Percentiles rank a stretch among this genome's conserved stretches.
Evolutionary conservation across 2,888 invertebrate species (phyloP).

Genomic region (Melanophora roralis): DNA sequence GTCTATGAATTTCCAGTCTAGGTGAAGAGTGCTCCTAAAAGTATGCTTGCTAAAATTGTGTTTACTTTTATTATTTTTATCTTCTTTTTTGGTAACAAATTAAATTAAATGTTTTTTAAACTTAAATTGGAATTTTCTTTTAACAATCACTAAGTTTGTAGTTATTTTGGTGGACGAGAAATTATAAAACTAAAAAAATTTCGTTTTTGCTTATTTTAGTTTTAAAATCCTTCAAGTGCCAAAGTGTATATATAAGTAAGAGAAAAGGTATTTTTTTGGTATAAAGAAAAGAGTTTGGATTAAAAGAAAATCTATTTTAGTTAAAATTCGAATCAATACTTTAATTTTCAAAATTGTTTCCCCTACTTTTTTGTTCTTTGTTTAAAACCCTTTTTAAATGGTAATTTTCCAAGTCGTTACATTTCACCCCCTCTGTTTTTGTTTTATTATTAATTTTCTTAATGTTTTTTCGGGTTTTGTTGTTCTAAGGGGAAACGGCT

Average conservation of each 20-base stretch:
- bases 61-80: neutral
- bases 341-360: neutral
- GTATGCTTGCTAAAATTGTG: slow-evolving; percentile 20
- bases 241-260: slow-evolving; percentile 16
- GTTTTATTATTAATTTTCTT: slow-evolving; percentile 2
- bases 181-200: slow-evolving; percentile 21
- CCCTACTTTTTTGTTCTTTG: no score
- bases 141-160: neutral
- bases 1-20: slow-evolving; percentile 24
- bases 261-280: neutral
- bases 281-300: no score
- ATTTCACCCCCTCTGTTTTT: slow-evolving; percentile 22
- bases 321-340: no score
- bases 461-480: slow-evolving; percentile 8
- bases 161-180: slow-evolving; percentile 19
- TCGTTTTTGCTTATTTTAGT: neutral
- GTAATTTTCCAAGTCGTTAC: slow-evolving; percentile 39
- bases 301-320: no score
- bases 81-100: slow-evolving; percentile 23
- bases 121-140: slow-evolving; percentile 50
- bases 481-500: slow-evolving; percentile 5
- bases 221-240: slow-evolving; percentile 44
- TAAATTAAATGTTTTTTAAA: slow-evolving; percentile 49
- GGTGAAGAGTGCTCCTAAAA: slow-evolving; percentile 8
- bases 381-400: slow-evolving; percentile 31